Base-by-base conservation (phyloP, 2,888 invertebrate species). In the Agrochola macilenta region DNA sequence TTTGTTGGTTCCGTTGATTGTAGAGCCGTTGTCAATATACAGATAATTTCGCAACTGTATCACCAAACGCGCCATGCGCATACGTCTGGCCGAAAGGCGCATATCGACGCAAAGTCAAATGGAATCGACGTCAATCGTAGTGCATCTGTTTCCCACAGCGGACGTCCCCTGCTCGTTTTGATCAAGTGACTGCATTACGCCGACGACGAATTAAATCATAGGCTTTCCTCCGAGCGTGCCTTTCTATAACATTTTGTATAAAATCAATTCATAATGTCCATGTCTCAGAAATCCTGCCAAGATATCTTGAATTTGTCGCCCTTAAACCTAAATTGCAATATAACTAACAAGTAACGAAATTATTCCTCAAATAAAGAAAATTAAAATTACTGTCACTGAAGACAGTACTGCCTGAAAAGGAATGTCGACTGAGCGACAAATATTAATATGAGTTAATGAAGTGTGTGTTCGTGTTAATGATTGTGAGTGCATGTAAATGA, bases 171-270 rank as follows among this genome's bases (percentile, higher is more conserved):
- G 90, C 93, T 92, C 91, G 92, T 87, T 90, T 90, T 90, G 89
- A 92, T 90, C 94, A 91, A 94, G 91, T 90, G 92, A 92, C 93
- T 90, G 94, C 94, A 90, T 90, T 90, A 94, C 95, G 94, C 95
- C 96, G 91, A 93, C 94, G 95, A 93, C 92, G 93, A 93, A 95
- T 94, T 93, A 94, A 94, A 96, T 95, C 95, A 94, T 95, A 93
- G 95, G 96, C 95, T 96, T 96, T 95, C 96, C 95, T 96, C 96
- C 96, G 93, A 95, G 94, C 93, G 94, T 94, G 95, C 95, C 94
- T 95, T 96, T 96, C 96, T 96, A 96, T 96, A 96, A 96, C 95
- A 96, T 96, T 95, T 95, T 92, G 94, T 93, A 95, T 93, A 96
- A 96, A 93, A 95, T 95, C 94, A 95, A 95, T 94, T 93, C 91